Base-by-base conservation (phyloP, 2,888 invertebrate species). In the Sinotaia quadrata region DNA sequence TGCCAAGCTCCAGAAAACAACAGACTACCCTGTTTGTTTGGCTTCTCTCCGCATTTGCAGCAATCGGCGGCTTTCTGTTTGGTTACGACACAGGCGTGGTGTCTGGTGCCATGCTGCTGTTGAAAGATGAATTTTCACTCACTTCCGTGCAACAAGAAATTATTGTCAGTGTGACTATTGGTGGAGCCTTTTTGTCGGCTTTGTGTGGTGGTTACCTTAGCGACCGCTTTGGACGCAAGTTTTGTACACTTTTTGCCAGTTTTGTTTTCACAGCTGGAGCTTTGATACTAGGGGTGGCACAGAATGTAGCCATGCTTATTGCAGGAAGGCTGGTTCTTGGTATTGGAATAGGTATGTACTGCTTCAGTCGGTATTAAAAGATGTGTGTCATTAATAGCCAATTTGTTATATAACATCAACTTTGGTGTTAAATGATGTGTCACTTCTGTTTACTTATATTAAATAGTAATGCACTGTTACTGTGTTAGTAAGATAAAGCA, bases 21-120 rank as follows among this genome's bases (percentile, higher is more conserved):
- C 37, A 41, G 44, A 56, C 56, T 18, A 65, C 78, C 33, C 56
- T 59, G 27, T 81, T 78, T 72, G 71, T 84, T 29, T 81, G 81
- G 68, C 34, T 81, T 18, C 68, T 87, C 36, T 78, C 87, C 29
- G 79, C 83, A 62, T 83, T 87, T 74, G 81, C 86, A 1, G 84
- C 86, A 27, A 83, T 87, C 51, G 90, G 90, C 4, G 90, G 90
- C 1, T 90, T 90, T 77, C 83, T 91, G 29, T 91, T 91, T 80
- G 91, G 91, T n/a, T 91, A 91, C 81, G 91, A 91, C 78, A 91
- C 91, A 0, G 91, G 91, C 8, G 90, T 91, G 37, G 89, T 91
- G 3, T 91, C 91, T 0, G 90, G 90, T 21, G 90, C 90, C 2
- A 88, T 90, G 87, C 75, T 90, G 7, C 72, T 87, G 5, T 72